These are phyloP conservation scores for Tiliacea citrago DNA, from an alignment of 2,888 invertebrate genomes.

Conservation along the genomic window DNA sequence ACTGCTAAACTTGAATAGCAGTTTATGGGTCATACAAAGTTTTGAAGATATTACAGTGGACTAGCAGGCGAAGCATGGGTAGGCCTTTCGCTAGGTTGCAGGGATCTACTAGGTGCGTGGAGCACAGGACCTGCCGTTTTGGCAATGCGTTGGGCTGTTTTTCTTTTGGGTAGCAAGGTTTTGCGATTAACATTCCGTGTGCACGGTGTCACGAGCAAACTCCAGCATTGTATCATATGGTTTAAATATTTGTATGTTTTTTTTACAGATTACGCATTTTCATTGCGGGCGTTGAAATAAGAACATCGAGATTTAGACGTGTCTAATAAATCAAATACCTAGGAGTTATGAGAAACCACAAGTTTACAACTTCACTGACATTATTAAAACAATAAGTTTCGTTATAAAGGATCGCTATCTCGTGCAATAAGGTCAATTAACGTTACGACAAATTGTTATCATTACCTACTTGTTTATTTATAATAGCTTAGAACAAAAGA, in stretches of 20 bases:
- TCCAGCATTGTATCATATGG: neutral
- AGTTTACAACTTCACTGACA: conserved; percentile 44
- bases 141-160: too few relatives aligned
- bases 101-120: neutral
- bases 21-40: neutral
- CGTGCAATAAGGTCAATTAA: neutral
- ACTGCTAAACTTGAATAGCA: too few relatives aligned
- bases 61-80: neutral
- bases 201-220: neutral
- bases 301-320: conserved; percentile 1
- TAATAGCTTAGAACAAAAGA: conserved; percentile 36
- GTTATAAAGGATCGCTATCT: conserved; percentile 39
- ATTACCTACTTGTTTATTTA: neutral
- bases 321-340: neutral
- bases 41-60: neutral
- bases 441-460: conserved; percentile 18
- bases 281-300: conserved; percentile 8
- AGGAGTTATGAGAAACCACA: conserved; percentile 26
- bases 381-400: conserved; percentile 48
- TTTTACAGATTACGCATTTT: neutral
- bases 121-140: neutral
- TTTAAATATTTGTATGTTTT: neutral
- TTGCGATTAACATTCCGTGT: neutral
- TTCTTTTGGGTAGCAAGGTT: neutral
- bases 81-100: neutral